Base-by-base conservation (phyloP, 2,888 invertebrate species). In the Chalcosyrphus nemorum region DNA sequence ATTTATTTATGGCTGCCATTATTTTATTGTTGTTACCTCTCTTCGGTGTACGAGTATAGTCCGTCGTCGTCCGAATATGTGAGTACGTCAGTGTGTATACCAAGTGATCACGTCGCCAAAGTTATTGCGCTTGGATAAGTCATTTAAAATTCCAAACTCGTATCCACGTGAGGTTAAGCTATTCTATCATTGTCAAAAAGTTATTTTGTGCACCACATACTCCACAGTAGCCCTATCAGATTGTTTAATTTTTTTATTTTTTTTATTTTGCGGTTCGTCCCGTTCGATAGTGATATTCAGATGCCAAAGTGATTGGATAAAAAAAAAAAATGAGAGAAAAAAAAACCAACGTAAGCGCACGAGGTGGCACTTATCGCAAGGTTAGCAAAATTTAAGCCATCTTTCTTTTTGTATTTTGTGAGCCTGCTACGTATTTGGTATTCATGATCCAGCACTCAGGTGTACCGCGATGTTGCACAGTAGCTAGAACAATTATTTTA, bases 111-210 rank as follows among this genome's bases (percentile, higher is more conserved):
- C 82, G 82, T 84, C 82, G 82, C 82, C 74, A 84, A 84, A 84
- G 84, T 84, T 84, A 84, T 84, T 84, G 84, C 84, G 84, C 74
- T 84, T n/a, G n/a, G 80, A 65, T 59, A 65, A n/a, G 65, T 71
- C 43, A 9, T 75, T 85, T 76, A 75, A 76, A 66, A 85, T 85
- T 85, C 85, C 52, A 66, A 61, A 9, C 85, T 71, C 76, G 85
- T 85, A 56, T 50, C 71, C 45, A 61, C 81, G 75, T 80, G 85
- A 85, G 85, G 85, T 85, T 85, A 85, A 85, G 81, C 85, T 85
- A 85, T 85, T 85, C 81, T 85, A 85, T 85, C 85, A 85, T 85
- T 85, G 85, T 85, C 85, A 85, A 85, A 85, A 81, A 84, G 84
- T 84, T 84, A 84, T 84, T 84, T 84, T 84, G 84, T 84, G 84